Conservation (phyloP, 2,888 invertebrate species). For the Nematopogon swammerdamellus region DNA sequence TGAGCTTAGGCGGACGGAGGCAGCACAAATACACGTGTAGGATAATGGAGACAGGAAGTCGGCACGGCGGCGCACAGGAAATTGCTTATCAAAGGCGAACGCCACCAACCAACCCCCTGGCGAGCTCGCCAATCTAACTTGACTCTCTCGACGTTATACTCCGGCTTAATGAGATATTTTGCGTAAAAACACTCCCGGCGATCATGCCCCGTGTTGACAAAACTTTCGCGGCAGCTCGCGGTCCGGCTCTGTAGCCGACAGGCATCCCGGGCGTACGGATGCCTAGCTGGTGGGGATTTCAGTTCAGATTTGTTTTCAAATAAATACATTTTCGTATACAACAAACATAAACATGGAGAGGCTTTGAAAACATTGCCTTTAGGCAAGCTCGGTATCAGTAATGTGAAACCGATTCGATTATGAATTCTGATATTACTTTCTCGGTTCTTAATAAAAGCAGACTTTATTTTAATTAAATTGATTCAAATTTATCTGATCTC, state of each 20-base stretch:
- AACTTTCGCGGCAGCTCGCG: neutral
- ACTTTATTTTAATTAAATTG: no score
- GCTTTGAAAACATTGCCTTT: no score
- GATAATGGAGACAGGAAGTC: neutral
- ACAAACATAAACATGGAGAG: no score
- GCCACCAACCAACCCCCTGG: conserved; percentile 24
- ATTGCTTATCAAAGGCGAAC: conserved; percentile 37
- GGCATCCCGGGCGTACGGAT: no score
- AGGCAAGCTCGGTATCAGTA: no score
- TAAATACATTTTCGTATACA: no score
- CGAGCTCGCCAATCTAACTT: conserved; percentile 37
- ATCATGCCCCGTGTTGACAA: neutral
- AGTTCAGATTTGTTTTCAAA: no score
- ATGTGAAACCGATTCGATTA: no score
- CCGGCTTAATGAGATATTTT: conserved; percentile 38
- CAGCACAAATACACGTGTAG: neutral
- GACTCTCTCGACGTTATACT: conserved; percentile 20
- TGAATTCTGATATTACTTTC: no score
- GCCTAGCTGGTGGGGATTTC: no score
- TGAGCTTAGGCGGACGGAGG: neutral
- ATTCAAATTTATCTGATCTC: no score
- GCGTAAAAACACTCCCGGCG: conserved; percentile 17
- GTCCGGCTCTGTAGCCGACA: neutral
- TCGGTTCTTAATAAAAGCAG: no score
- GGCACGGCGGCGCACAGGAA: neutral